A percentile compares a stretch with the other conserved stretches of the same genome.
Evolutionary conservation across 2,113 vertebrate genomes (phyloP).

Genomic region (Alethe castanea): DNA sequence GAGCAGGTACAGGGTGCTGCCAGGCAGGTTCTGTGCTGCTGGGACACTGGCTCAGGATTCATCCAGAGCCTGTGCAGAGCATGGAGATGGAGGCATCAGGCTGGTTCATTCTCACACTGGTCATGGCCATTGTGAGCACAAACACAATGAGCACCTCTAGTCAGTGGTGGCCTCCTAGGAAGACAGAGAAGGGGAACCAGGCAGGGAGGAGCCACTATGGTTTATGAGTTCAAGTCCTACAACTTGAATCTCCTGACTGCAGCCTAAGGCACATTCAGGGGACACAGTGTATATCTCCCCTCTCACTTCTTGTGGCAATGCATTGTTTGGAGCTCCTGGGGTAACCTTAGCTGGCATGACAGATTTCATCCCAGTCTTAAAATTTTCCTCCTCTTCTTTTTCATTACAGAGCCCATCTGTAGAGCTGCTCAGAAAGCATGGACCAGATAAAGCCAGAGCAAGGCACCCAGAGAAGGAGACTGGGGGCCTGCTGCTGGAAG

Average conservation of each 20-base stretch:
- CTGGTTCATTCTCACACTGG: rapidly evolving
- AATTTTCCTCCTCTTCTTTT: background rate
- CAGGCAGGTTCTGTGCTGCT: background rate
- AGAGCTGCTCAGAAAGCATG: conserved; percentile 43
- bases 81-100: background rate
- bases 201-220: background rate
- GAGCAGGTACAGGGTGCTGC: background rate
- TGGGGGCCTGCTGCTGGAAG: background rate
- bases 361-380: background rate
- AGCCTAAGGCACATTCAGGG: background rate
- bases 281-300: background rate
- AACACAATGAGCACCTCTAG: background rate
- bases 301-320: background rate
- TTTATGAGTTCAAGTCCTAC: background rate
- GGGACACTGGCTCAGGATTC: background rate
- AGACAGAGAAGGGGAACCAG: background rate
- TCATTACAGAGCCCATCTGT: background rate
- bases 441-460: conserved; percentile 4
- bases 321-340: background rate
- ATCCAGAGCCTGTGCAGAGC: background rate
- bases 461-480: background rate
- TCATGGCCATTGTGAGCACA: background rate
- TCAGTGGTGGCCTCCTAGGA: background rate
- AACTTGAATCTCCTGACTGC: background rate
- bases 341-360: background rate